Evolutionary conservation across 2,888 invertebrate species (phyloP), one percentile per base, ranked within the genome.

Genomic region (Thera obeliscata): DNA sequence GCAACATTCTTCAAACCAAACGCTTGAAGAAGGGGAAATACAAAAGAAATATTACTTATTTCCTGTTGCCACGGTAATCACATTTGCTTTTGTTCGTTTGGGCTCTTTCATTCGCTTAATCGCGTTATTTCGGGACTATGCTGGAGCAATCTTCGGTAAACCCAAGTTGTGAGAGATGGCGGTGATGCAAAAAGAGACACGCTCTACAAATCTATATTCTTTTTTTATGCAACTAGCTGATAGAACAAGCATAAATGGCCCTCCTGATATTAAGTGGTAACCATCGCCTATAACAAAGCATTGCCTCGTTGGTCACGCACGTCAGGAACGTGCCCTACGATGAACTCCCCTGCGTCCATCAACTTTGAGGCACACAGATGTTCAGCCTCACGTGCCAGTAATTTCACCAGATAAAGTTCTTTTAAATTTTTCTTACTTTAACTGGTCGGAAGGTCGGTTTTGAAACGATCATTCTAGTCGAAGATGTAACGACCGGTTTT

Each of bases 91-190:
- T 92, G 91, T 92, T 91, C 91, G 88, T 89, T 89, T 89, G 83
- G 90, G 88, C 84, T 88, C 90, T 91, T 92, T 91, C 90, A 89
- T 88, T 90, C 90, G 87, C 87, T 89, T 93, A 93, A 93, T 93
- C 91, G 90, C 83, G 92, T 93, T 93, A 93, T 91, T 91, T 89
- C 87, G 89, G 89, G 86, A 83, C 87, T 86, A 81, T 81, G 82
- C 78, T 75, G 81, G 81, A 85, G 84, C 85, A 84, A 88, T 88
- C 83, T 87, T 82, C 77, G 75, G 22, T 46, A 2, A 61, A 61
- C 49, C 43, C 54, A 64, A 68, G 70, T 49, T 36, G 55, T 36
- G 56, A 59, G 76, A 75, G 55, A 59, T 65, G 71, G 76, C 78
- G 74, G 75, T 74, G 78, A 4, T 41, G 5, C 41, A 41, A 7